Evolutionary conservation across 2,113 vertebrate species (phyloP).

Genomic region (Bujurquina vittata): DNA sequence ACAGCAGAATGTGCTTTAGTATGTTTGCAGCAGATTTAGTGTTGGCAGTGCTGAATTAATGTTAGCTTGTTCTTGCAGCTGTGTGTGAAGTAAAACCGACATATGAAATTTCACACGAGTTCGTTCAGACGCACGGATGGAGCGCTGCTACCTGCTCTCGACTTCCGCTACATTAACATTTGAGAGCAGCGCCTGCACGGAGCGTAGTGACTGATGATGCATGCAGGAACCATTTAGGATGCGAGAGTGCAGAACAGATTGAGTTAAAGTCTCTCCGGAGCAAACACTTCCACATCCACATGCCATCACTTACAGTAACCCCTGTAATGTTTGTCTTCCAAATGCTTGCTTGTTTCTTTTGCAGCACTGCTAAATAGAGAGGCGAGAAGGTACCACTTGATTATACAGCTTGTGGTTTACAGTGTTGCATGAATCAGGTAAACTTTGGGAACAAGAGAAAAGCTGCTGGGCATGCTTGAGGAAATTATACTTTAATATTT

Average conservation of each 20-base stretch:
- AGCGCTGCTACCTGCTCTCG: background rate
- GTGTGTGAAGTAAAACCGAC: background rate
- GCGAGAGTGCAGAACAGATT: conserved; percentile 41
- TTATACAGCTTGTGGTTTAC: background rate
- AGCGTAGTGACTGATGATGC: conserved; percentile 14
- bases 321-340: conserved; percentile 1
- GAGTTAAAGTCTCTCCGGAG: conserved; percentile 5
- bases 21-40: background rate
- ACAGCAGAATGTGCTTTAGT: background rate
- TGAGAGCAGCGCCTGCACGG: background rate
- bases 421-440: background rate
- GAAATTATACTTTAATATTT: background rate
- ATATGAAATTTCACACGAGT: background rate
- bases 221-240: conserved; percentile 30
- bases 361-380: background rate
- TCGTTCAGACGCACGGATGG: background rate
- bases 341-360: background rate
- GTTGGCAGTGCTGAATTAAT: conserved; percentile 8
- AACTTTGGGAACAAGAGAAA: background rate
- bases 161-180: conserved; percentile 38
- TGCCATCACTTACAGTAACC: background rate
- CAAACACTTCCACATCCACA: background rate
- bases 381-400: background rate
- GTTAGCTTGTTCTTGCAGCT: background rate
- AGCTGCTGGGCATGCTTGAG: background rate